Conservation (phyloP, 1,140 invertebrate species). For the Piezodorus guildinii region DNA sequence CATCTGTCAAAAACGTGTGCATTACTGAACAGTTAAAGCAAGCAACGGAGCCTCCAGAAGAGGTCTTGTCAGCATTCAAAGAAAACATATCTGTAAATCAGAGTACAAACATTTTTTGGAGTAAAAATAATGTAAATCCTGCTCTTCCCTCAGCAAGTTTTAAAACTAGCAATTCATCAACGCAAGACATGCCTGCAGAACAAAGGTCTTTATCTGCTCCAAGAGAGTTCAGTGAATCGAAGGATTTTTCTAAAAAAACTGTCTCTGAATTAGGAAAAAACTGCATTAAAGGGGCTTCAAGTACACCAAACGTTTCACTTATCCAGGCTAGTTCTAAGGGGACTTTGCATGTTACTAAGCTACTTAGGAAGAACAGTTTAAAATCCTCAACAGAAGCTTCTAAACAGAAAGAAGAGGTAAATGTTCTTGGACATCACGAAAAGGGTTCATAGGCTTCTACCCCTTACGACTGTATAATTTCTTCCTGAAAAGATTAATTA, state of each 20-base stretch:
- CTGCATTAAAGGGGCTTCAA: background rate
- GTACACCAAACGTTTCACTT: constrained; percentile 4
- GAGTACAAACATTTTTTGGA: constrained; percentile 2
- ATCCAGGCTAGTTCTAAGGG: background rate
- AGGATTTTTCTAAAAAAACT: background rate
- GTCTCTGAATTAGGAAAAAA: background rate
- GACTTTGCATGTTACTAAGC: background rate
- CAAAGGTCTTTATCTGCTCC: background rate
- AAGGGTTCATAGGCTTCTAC: constrained; percentile 2
- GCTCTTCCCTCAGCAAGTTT: constrained; percentile 11
- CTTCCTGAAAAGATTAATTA: too few species aligned
- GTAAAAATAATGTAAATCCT: constrained; percentile 7
- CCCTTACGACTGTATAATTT: background rate
- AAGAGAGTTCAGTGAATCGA: background rate
- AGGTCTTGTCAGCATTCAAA: constrained; percentile 8
- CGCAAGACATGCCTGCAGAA: background rate
- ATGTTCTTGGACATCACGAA: background rate
- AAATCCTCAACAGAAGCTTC: background rate
- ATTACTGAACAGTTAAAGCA: background rate
- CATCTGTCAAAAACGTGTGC: background rate
- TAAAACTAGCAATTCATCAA: background rate
- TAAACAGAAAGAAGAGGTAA: constrained; percentile 3
- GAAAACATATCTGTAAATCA: background rate
- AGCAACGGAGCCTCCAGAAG: background rate
- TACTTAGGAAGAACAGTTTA: background rate